Conservation (phyloP, 2,113 vertebrate genomes). For the cat (Felis catus) region F.catus_Fca126_mat1.0 CM031417.1:108466501-108467000, state of each 20-base stretch:
- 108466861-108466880: background rate
- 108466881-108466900: slow-evolving; percentile 17
- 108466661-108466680: slow-evolving; percentile 19
- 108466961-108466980: slow-evolving; percentile 21
- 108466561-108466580: background rate
- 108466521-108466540: background rate
- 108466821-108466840: background rate
- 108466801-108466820: background rate
- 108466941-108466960: background rate
- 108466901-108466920: background rate
- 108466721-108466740: background rate
- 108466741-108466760: slow-evolving; percentile 14
- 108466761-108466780: slow-evolving; percentile 1
- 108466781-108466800: slow-evolving; percentile 39
- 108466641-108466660: background rate
- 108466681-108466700: slow-evolving; percentile 6
- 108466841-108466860: slow-evolving; percentile 2
- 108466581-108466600: background rate
- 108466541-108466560: background rate
- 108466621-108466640: background rate
- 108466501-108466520: background rate
- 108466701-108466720: slow-evolving; percentile 3
- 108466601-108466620: background rate
- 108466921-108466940: background rate
- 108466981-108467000: background rate